These are phyloP conservation scores for Acrocephalus arundinaceus DNA, from an alignment of 2,113 vertebrate genomes.

Conservation along the genomic window DNA sequence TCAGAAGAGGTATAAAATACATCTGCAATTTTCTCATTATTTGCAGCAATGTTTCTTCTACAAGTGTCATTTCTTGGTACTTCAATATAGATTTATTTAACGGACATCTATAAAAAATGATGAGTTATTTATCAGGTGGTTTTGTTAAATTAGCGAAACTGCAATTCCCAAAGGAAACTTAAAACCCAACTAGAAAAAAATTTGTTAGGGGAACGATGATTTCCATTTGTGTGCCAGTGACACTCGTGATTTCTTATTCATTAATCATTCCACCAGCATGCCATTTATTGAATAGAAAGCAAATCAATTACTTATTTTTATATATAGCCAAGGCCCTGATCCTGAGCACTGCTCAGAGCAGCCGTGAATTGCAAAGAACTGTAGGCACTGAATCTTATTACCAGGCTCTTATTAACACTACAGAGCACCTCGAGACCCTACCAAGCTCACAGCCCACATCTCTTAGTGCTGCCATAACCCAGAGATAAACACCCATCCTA, in stretches of 20 bases:
- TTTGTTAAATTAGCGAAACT: constrained; percentile 63
- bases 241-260: constrained; percentile 18
- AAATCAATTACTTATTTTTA: constrained; percentile 42
- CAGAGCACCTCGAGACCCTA: not conserved
- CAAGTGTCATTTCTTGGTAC: constrained; percentile 61
- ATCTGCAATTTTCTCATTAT: constrained; percentile 73
- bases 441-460: not conserved
- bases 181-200: constrained; percentile 55
- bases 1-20: constrained; percentile 74
- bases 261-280: constrained; percentile 1
- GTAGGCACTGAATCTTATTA: not conserved
- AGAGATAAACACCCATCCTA: not conserved
- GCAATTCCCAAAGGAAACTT: constrained; percentile 47
- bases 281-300: constrained; percentile 38
- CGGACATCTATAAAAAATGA: constrained; percentile 57
- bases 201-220: constrained; percentile 9
- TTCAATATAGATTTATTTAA: constrained; percentile 72
- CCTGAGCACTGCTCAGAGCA: not conserved
- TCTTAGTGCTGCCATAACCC: not conserved
- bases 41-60: constrained; percentile 69
- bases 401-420: not conserved
- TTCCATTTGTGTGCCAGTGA: constrained; percentile 8
- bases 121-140: constrained; percentile 70
- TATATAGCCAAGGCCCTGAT: not conserved
- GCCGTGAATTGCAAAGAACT: not conserved